These are phyloP conservation scores for Polia nebulosa DNA, from an alignment of 2,888 invertebrate genomes.

Conservation along the genomic window DNA sequence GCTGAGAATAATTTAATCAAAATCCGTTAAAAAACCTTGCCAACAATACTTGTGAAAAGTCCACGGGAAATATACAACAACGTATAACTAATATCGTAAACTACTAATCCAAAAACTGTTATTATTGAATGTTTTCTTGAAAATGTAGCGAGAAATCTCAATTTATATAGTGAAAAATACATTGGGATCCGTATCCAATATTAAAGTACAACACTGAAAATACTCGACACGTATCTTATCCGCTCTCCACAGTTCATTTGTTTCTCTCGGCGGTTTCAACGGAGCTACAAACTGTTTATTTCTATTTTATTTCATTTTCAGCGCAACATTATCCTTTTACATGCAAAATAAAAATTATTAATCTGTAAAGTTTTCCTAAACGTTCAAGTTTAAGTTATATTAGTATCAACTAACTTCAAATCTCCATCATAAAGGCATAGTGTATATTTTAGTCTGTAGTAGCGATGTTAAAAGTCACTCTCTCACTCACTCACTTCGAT, in stretches of 20 bases:
- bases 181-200: background rate
- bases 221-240: conserved; percentile 32
- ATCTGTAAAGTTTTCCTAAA: no score
- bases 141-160: conserved; percentile 13
- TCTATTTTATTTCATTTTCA: conserved; percentile 30
- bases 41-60: background rate
- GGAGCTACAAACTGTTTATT: conserved; percentile 12
- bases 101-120: background rate
- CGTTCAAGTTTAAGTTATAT: no score
- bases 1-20: background rate
- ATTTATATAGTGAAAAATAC: background rate
- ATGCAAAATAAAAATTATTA: background rate
- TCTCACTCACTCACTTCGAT: no score
- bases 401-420: background rate
- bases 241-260: conserved; percentile 47
- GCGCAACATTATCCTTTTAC: conserved; percentile 27
- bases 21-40: background rate
- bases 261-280: conserved; percentile 35
- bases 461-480: background rate
- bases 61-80: background rate
- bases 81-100: background rate
- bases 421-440: no score
- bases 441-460: no score
- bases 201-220: conserved; percentile 2
- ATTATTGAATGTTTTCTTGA: background rate